Conservation (phyloP, 2,113 vertebrate genomes). For the Callionymus lyra region DNA sequence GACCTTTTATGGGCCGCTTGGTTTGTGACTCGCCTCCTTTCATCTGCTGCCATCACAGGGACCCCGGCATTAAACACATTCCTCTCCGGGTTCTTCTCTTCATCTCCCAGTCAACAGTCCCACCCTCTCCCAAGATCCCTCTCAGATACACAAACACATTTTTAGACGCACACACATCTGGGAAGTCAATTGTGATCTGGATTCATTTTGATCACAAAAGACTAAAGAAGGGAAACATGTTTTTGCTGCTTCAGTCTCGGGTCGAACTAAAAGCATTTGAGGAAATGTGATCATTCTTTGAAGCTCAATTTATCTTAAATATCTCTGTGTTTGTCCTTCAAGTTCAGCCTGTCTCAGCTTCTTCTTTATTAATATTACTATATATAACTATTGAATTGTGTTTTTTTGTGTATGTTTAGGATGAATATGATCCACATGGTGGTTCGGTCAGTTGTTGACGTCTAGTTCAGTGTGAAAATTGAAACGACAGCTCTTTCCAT, state of each 20-base stretch:
- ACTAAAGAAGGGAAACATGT: no score
- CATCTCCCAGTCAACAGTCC: not conserved
- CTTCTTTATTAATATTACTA: no score
- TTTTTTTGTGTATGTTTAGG: conserved; percentile 3
- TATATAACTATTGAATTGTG: conserved; percentile 10
- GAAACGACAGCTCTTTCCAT: no score
- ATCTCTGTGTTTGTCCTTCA: no score
- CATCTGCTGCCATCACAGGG: conserved; percentile 40
- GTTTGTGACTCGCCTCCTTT: conserved; percentile 36
- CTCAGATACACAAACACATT: conserved; percentile 3
- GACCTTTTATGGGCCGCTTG: conserved; percentile 40
- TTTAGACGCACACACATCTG: not conserved
- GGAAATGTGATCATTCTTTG: no score
- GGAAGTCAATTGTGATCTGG: not conserved
- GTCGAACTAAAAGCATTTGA: no score
- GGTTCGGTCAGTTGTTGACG: not conserved
- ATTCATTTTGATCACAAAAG: no score
- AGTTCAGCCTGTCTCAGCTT: no score
- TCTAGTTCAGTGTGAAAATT: no score
- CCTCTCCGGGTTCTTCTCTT: conserved; percentile 4
- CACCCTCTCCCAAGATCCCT: no score
- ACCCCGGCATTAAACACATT: conserved; percentile 42
- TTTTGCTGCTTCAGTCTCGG: no score
- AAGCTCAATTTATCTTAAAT: no score
- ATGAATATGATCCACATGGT: conserved; percentile 4